phyloP scores from a whole-genome alignment of 2,113 vertebrate genomes.

The Sminthopsis crassicaudata region DNA sequence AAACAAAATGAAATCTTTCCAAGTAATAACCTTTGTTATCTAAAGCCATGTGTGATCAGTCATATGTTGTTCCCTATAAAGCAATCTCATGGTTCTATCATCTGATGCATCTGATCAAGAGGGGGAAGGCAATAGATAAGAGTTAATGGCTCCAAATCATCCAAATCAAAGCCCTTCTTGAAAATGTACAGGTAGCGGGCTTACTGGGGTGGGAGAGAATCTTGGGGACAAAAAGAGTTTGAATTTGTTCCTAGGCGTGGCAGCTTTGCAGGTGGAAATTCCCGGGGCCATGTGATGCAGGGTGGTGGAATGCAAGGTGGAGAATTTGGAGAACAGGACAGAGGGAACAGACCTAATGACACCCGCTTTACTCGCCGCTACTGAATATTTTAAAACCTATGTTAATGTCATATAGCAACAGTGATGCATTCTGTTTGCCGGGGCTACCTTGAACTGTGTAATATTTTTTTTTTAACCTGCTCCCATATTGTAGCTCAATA shows the following conservation, averaged over 20 bases:
- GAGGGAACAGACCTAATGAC: constrained; percentile 83
- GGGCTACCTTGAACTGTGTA: constrained; percentile 80
- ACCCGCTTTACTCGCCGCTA: constrained; percentile 87
- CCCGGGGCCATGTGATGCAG: constrained; percentile 92
- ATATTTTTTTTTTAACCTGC: constrained; percentile 84
- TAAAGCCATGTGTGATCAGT: background rate
- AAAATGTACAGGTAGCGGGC: background rate
- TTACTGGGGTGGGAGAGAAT: background rate
- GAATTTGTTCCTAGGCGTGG: constrained; percentile 84
- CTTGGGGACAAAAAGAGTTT: background rate
- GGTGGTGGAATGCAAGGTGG: constrained; percentile 89
- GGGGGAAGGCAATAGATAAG: background rate
- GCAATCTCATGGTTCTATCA: background rate
- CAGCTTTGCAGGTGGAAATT: constrained; percentile 90
- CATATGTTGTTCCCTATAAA: background rate
- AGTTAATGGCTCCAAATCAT: background rate
- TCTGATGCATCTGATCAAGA: background rate
- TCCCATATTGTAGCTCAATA: constrained; percentile 84
- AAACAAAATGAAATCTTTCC: background rate
- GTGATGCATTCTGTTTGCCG: constrained; percentile 71
- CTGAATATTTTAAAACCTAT: constrained; percentile 76
- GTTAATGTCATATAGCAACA: constrained; percentile 75
- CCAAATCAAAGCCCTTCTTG: background rate
- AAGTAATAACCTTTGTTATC: background rate
- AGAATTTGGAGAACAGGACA: constrained; percentile 90